phyloP scores from a whole-genome alignment of 2,797 vertebrate species.

The Aselliscus stoliczkanus region DNA sequence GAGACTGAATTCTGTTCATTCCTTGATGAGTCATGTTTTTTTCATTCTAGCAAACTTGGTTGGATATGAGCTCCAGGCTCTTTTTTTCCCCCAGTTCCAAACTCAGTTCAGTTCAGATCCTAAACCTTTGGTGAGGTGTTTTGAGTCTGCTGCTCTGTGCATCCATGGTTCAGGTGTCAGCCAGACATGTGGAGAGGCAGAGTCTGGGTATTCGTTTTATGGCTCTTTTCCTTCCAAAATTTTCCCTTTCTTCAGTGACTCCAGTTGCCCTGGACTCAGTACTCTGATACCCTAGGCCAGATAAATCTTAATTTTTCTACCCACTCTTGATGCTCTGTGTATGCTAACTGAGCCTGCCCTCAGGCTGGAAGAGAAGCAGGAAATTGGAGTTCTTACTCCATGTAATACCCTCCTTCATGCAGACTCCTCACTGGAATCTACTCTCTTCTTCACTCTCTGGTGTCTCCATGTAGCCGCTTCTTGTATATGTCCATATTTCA shows the following conservation, averaged over 20 bases:
- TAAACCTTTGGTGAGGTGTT: neutral
- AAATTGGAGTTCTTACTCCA: neutral
- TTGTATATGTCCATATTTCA: neutral
- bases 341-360: neutral
- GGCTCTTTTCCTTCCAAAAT: neutral
- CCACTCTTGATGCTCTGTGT: neutral
- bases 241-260: neutral
- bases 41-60: slow-evolving; percentile 1
- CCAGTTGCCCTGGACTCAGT: neutral
- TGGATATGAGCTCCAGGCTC: neutral
- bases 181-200: neutral
- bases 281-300: neutral
- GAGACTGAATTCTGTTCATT: neutral
- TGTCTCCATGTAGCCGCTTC: neutral
- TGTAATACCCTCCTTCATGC: accelerated
- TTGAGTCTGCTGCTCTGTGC: neutral
- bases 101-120: neutral
- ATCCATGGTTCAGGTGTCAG: neutral
- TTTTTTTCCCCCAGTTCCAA: neutral
- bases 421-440: neutral
- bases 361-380: neutral
- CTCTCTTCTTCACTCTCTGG: neutral
- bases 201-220: neutral
- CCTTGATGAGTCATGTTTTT: slow-evolving; percentile 1
- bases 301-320: neutral